Base-by-base conservation (phyloP, 2,113 vertebrate genomes). In the Nycticorax nycticorax region DNA sequence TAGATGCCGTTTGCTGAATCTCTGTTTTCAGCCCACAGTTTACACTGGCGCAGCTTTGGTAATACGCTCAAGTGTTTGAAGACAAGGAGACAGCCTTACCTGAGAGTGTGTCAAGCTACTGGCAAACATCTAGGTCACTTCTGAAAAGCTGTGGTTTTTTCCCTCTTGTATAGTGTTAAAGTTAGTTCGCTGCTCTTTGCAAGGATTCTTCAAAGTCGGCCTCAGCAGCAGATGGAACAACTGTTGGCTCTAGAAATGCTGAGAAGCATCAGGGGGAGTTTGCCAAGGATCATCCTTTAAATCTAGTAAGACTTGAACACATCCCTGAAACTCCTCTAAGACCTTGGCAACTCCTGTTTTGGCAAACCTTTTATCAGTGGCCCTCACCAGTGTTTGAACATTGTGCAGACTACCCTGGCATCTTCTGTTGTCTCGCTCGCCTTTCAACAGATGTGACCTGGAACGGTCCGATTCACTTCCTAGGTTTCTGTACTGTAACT, bases 221-320 rank as follows among this genome's bases (percentile, higher is more conserved):
- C 76, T 92, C 91, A 91, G 95, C 91, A 87, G 93, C 97, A 96
- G 97, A 97, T 96, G 95, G 96, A 94, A 97, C 93, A 94, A 96
- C 89, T 92, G 95, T 94, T 97, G 97, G 95, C 95, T 96, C 88
- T 94, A 83, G 91, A 93, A 96, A 57, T 85, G 91, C 91, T 95
- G 91, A 97, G 95, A 97, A 95, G 88, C 92, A 94, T 95, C 92
- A 85, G 66, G 53, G 91, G 69, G 92, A 93, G 95, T 81, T 95
- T 97, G 97, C 97, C 96, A 96, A 96, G 85, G 97, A 96, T 97
- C 97, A 93, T 96, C 95, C 85, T 97, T 96, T 97, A 96, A 97
- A 96, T 97, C 93, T 96, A 95, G 93, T 63, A 97, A 97, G 92
- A 93, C 93, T 94, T 90, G 89, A 97, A 95, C 94, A 94, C 93